phyloP scores from a whole-genome alignment of 2,888 invertebrate species.

The Epinotia ramella region DNA sequence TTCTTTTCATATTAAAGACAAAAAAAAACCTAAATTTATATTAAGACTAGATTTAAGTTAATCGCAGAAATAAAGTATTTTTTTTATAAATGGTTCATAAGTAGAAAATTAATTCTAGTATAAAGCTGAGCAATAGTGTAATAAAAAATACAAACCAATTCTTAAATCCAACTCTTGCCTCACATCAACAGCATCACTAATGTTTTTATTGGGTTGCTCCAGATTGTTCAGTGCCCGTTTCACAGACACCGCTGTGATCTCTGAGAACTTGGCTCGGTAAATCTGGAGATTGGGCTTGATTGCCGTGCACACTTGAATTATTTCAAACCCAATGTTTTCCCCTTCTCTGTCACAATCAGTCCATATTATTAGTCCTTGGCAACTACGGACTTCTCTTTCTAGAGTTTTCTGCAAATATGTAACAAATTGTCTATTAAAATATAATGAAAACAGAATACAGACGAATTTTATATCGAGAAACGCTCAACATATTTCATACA shows the following conservation, averaged over 20 bases:
- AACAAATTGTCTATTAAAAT: not conserved
- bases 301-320: conserved; percentile 95
- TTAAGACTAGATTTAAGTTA: too few relatives aligned
- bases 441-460: too few relatives aligned
- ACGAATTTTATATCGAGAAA: too few relatives aligned
- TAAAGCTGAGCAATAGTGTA: not conserved
- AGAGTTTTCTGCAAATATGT: conserved; percentile 85
- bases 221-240: conserved; percentile 92
- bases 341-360: conserved; percentile 99
- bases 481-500: too few relatives aligned
- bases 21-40: too few relatives aligned
- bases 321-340: conserved; percentile 99
- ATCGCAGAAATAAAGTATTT: too few relatives aligned
- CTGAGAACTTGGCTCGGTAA: conserved; percentile 97
- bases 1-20: too few relatives aligned
- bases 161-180: conserved; percentile 96
- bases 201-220: conserved; percentile 90
- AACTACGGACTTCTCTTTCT: conserved; percentile 87
- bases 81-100: not conserved
- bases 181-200: conserved; percentile 97
- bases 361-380: conserved; percentile 96
- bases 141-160: conserved; percentile 86
- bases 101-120: not conserved
- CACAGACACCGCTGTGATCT: conserved; percentile 95
- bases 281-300: conserved; percentile 89